Percentiles rank a stretch among this genome's conserved stretches.
Conservation (phyloP, 2,113 vertebrate species). For the Hystrix cristata region DNA sequence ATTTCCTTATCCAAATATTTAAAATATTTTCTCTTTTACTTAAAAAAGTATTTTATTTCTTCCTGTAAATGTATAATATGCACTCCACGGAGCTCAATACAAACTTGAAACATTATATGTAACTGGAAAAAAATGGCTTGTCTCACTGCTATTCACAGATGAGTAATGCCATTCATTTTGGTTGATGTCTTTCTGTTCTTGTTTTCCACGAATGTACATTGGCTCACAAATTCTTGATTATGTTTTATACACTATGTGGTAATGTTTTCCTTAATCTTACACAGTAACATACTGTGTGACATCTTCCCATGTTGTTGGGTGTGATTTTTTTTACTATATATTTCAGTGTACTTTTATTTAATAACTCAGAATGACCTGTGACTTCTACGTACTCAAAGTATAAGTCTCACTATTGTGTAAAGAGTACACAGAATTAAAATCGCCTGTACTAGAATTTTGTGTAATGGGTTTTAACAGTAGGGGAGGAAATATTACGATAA, state of each 20-base stretch:
- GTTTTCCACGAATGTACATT: not conserved
- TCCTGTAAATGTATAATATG: not conserved
- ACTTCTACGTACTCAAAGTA: not conserved
- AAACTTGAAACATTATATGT: not conserved
- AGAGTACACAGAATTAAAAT: slow-evolving; percentile 77
- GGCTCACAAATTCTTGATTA: not conserved
- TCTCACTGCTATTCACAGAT: not conserved
- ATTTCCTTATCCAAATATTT: not conserved
- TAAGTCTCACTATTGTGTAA: slow-evolving; percentile 49
- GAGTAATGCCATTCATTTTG: not conserved
- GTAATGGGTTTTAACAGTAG: slow-evolving; percentile 45
- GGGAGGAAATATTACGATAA: not conserved
- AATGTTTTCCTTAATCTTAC: not conserved
- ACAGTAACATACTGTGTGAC: not conserved
- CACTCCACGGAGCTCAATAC: not conserved
- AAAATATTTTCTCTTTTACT: slow-evolving; percentile 9
- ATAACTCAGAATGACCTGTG: slow-evolving; percentile 5
- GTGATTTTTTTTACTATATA: not conserved
- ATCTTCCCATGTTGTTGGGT: not conserved
- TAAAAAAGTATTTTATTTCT: not conserved
- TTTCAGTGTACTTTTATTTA: slow-evolving; percentile 41
- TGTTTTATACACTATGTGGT: not conserved
- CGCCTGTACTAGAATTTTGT: slow-evolving; percentile 19
- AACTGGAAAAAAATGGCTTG: not conserved
- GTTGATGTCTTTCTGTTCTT: not conserved